Evolutionary conservation across 2,797 vertebrate species (phyloP).

Genomic region (Peromyscus eremicus): DNA sequence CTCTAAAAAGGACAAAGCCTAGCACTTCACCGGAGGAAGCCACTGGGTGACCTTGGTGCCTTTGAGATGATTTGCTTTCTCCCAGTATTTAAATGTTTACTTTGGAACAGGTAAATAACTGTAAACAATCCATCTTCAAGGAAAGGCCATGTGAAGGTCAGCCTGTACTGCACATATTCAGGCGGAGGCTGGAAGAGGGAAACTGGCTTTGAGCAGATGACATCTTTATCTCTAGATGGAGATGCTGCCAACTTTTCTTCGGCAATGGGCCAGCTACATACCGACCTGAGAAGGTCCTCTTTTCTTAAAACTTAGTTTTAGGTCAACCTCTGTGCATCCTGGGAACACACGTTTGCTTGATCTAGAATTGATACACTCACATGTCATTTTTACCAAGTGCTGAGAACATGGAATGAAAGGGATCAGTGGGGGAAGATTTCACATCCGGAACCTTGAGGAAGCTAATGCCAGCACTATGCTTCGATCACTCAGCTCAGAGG

Average conservation of each 20-base stretch:
- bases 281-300: neutral
- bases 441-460: neutral
- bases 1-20: conserved; percentile 2
- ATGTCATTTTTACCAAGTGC: neutral
- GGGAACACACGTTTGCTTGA: neutral
- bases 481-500: neutral
- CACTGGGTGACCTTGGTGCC: neutral
- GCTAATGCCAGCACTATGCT: neutral
- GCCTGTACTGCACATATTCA: neutral
- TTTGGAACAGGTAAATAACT: conserved; percentile 21
- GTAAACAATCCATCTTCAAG: neutral
- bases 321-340: neutral
- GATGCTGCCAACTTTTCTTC: conserved; percentile 6
- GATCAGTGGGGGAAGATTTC: neutral
- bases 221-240: neutral
- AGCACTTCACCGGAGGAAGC: conserved; percentile 5
- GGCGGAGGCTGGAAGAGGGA: conserved; percentile 2
- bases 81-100: neutral
- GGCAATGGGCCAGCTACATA: neutral
- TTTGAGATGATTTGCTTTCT: conserved; percentile 45
- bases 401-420: neutral
- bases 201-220: conserved; percentile 6
- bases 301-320: neutral
- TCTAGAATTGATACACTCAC: neutral
- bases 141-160: conserved; percentile 33